phyloP scores from a whole-genome alignment of 2,797 vertebrate genomes.

The Sebastolobus alascanus region DNA sequence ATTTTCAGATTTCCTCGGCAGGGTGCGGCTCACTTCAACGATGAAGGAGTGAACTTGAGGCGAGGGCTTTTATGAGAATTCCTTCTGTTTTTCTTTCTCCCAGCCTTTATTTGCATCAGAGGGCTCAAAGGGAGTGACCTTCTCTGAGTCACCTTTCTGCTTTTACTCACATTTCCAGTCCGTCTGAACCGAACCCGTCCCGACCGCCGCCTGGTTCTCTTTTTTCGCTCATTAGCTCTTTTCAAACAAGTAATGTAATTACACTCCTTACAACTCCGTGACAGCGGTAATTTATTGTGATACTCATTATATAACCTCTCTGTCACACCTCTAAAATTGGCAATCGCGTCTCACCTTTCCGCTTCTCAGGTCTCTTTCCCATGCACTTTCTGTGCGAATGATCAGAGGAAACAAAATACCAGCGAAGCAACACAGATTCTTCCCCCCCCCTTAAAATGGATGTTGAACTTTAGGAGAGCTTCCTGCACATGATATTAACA shows the following conservation, averaged over 20 bases:
- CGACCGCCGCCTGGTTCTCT: conserved; percentile 4
- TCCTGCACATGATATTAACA: background rate
- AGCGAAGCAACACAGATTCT: background rate
- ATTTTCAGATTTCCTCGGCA: conserved; percentile 28
- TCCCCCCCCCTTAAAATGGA: background rate
- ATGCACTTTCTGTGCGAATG: conserved; percentile 9
- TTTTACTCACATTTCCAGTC: conserved; percentile 14
- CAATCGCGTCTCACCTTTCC: conserved; percentile 24
- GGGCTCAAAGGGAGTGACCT: conserved; percentile 49
- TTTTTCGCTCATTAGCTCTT: conserved; percentile 12
- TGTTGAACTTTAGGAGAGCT: conserved; percentile 5
- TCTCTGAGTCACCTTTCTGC: conserved; percentile 44
- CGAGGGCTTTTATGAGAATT: conserved; percentile 22
- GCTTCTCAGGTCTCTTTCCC: background rate
- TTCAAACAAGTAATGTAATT: conserved; percentile 22
- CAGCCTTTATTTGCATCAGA: conserved; percentile 23
- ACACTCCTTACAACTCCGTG: conserved; percentile 3
- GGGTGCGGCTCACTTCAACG: conserved; percentile 52
- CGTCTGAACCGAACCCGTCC: background rate
- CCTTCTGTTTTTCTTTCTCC: conserved; percentile 8
- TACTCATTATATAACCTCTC: conserved; percentile 12
- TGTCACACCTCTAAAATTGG: conserved; percentile 14
- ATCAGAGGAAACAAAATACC: conserved; percentile 7
- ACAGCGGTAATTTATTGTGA: conserved; percentile 27
- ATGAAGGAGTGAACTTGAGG: conserved; percentile 30